Percentiles rank a stretch among this genome's conserved stretches.
phyloP scores from a whole-genome alignment of 2,797 vertebrate genomes.

The Sebastes variabilis region DNA sequence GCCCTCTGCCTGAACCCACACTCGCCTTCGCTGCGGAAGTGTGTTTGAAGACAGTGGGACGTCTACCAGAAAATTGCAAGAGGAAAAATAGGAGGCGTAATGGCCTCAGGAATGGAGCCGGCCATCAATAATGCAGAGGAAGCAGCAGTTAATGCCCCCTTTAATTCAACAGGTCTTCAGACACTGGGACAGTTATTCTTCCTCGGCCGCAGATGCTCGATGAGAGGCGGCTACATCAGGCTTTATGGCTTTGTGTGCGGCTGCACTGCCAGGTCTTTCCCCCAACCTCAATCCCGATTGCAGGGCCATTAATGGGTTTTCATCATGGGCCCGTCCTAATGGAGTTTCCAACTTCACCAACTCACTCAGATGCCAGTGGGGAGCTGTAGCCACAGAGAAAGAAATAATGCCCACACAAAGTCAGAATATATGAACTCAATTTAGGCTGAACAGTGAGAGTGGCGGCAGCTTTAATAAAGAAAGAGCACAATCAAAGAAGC shows the following conservation, averaged over 20 bases:
- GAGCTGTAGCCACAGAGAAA: conserved; percentile 42
- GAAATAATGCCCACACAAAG: conserved; percentile 52
- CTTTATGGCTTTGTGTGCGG: conserved; percentile 70
- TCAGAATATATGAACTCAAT: conserved; percentile 49
- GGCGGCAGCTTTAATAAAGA: conserved; percentile 1
- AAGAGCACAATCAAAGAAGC: neutral
- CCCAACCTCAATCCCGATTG: conserved; percentile 62
- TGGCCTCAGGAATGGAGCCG: conserved; percentile 66
- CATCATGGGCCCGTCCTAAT: conserved; percentile 68
- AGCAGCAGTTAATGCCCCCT: conserved; percentile 76
- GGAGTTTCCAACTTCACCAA: conserved; percentile 69
- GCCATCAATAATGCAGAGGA: conserved; percentile 81
- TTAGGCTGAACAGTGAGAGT: conserved; percentile 31
- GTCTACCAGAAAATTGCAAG: conserved; percentile 69
- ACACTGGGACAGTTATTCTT: conserved; percentile 68
- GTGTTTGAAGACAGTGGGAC: conserved; percentile 72
- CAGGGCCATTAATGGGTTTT: conserved; percentile 72
- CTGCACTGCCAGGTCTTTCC: conserved; percentile 49
- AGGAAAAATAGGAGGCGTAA: conserved; percentile 73
- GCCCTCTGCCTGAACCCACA: conserved; percentile 65
- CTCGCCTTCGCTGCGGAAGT: conserved; percentile 49
- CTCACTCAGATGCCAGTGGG: conserved; percentile 33
- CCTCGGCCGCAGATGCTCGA: conserved; percentile 54
- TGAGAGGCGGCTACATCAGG: conserved; percentile 69
- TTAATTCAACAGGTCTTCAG: conserved; percentile 82